These are phyloP conservation scores for Drosophila pandora DNA, from an alignment of 1,140 invertebrate genomes.

Conservation along the genomic window DNA sequence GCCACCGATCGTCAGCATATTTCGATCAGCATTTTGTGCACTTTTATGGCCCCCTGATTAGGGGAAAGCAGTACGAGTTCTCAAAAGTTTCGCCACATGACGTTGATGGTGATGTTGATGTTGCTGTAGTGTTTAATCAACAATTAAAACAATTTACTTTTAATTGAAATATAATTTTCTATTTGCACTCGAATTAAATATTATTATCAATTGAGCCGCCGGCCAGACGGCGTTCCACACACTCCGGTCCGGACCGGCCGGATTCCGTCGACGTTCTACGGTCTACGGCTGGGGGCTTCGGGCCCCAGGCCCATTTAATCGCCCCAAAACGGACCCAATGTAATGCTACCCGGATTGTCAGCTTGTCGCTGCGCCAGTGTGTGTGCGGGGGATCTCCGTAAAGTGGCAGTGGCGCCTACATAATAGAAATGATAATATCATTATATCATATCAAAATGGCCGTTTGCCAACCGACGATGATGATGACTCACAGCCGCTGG, in stretches of 20 bases:
- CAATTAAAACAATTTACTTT: constrained; percentile 82
- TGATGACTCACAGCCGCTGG: constrained; percentile 38
- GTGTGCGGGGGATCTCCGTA: constrained; percentile 67
- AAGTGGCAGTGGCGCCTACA: constrained; percentile 77
- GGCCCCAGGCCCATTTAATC: constrained; percentile 59
- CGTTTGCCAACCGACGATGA: constrained; percentile 34
- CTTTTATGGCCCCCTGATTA: constrained; percentile 64
- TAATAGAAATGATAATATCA: constrained; percentile 73
- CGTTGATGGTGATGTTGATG: constrained; percentile 33
- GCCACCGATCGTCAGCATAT: constrained; percentile 49
- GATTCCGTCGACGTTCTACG: constrained; percentile 18
- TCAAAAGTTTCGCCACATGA: constrained; percentile 52
- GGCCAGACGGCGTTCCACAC: constrained; percentile 54
- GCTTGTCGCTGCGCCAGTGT: constrained; percentile 21
- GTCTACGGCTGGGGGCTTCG: constrained; percentile 22
- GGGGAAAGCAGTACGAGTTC: constrained; percentile 10
- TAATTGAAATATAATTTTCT: constrained; percentile 82
- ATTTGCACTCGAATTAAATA: constrained; percentile 79
- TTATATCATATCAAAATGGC: constrained; percentile 71
- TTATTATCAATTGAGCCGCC: constrained; percentile 73
- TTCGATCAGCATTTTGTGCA: constrained; percentile 37
- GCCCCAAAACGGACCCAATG: constrained; percentile 50
- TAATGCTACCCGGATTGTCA: constrained; percentile 55
- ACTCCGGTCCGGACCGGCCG: constrained; percentile 27
- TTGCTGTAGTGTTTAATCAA: constrained; percentile 61